These are phyloP conservation scores for Stegostoma tigrinum DNA, from an alignment of 2,113 vertebrate species.

Conservation along the genomic window DNA sequence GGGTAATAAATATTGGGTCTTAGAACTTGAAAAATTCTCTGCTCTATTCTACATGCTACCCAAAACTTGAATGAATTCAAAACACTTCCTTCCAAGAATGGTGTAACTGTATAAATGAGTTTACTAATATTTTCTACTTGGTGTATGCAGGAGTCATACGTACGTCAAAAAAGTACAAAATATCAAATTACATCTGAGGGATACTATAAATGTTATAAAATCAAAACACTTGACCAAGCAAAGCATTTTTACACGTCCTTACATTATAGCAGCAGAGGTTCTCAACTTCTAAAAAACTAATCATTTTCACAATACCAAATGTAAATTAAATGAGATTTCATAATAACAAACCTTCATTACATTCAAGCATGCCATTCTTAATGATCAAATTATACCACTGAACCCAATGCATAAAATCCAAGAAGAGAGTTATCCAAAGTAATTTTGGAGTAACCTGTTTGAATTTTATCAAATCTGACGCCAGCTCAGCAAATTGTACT, in stretches of 20 bases:
- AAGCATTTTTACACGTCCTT: neutral
- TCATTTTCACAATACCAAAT: neutral
- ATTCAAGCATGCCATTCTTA: neutral
- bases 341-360: neutral
- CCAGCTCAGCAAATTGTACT: neutral
- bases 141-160: neutral
- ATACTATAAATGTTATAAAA: neutral
- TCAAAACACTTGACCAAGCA: neutral
- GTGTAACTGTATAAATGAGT: neutral
- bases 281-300: neutral
- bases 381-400: neutral
- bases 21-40: neutral
- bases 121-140: neutral
- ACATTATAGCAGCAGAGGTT: neutral
- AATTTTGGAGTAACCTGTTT: neutral
- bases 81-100: neutral
- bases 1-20: neutral
- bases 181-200: neutral
- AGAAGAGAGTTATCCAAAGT: neutral
- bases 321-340: neutral
- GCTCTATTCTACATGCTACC: neutral
- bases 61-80: constrained; percentile 20
- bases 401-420: neutral
- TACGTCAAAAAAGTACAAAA: neutral
- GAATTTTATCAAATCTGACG: neutral